Conservation (phyloP, 2,888 invertebrate species). For the Nudaria mundana region DNA sequence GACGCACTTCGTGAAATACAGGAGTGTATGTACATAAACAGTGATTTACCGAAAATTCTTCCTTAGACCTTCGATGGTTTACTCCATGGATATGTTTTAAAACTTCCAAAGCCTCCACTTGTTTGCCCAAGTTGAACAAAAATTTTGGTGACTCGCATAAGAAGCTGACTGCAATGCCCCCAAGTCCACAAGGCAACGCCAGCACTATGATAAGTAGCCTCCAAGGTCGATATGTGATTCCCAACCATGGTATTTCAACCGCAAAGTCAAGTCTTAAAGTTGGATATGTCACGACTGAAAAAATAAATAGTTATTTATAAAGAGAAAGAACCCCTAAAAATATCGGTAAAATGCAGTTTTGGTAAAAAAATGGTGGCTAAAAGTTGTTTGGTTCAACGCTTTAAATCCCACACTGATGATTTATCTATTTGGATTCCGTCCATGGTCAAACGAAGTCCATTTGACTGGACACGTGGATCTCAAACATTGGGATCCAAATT, state of each 20-base stretch:
- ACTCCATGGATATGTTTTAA: conserved; percentile 58
- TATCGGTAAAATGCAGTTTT: no score
- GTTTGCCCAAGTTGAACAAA: conserved; percentile 82
- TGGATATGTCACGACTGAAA: conserved; percentile 84
- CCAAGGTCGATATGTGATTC: conserved; percentile 86
- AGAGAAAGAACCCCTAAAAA: no score
- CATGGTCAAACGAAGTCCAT: no score
- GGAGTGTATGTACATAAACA: no score
- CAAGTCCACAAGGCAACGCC: conserved; percentile 67
- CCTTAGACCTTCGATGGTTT: conserved; percentile 48
- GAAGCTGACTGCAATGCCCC: conserved; percentile 80
- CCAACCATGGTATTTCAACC: conserved; percentile 59
- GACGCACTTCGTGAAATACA: no score
- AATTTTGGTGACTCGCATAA: conserved; percentile 92
- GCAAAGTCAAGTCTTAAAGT: conserved; percentile 81
- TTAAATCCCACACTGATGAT: no score
- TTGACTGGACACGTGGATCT: no score
- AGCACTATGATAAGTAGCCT: conserved; percentile 83
- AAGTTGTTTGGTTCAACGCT: no score
- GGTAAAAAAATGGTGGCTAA: no score
- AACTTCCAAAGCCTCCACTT: conserved; percentile 80
- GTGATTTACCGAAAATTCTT: conserved; percentile 50
- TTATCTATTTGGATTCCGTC: no score
- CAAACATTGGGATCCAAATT: no score
- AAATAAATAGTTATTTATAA: not conserved